These are phyloP conservation scores for Pseudomyrmex concolor DNA, from an alignment of 1,140 invertebrate species.

Conservation along the genomic window DNA sequence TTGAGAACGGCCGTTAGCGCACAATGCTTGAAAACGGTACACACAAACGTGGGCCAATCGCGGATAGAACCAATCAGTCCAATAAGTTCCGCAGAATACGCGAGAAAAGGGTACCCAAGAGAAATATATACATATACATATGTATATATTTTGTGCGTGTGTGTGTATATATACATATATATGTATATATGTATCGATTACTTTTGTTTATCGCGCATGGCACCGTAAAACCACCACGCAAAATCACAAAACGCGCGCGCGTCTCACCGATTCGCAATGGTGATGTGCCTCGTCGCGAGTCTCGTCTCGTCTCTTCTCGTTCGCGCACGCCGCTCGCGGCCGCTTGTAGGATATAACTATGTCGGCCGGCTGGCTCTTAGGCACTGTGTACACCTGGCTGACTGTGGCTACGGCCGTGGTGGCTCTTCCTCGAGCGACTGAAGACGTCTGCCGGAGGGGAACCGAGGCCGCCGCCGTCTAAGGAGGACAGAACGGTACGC, in stretches of 20 bases:
- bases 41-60: conserved; percentile 55
- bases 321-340: conserved; percentile 51
- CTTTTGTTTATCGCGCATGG: conserved; percentile 49
- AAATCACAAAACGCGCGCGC: conserved; percentile 44
- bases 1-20: conserved; percentile 32
- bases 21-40: conserved; percentile 54
- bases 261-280: conserved; percentile 65
- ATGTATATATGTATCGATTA: neutral
- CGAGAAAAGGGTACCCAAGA: no score
- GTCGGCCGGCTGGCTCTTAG: conserved; percentile 74
- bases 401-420: conserved; percentile 43
- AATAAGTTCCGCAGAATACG: no score
- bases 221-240: conserved; percentile 10
- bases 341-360: conserved; percentile 65
- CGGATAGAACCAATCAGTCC: neutral
- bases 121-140: no score
- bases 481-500: conserved; percentile 86
- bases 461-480: conserved; percentile 76
- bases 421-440: conserved; percentile 83
- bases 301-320: conserved; percentile 27
- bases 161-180: no score
- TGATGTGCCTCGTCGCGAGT: conserved; percentile 42
- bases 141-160: no score
- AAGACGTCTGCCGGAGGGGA: conserved; percentile 79
- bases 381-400: conserved; percentile 74